A percentile compares a stretch with the other conserved stretches of the same genome.
These are phyloP conservation scores for Podarcis raffonei DNA, from an alignment of 2,113 vertebrate species.

Conservation along the genomic window DNA sequence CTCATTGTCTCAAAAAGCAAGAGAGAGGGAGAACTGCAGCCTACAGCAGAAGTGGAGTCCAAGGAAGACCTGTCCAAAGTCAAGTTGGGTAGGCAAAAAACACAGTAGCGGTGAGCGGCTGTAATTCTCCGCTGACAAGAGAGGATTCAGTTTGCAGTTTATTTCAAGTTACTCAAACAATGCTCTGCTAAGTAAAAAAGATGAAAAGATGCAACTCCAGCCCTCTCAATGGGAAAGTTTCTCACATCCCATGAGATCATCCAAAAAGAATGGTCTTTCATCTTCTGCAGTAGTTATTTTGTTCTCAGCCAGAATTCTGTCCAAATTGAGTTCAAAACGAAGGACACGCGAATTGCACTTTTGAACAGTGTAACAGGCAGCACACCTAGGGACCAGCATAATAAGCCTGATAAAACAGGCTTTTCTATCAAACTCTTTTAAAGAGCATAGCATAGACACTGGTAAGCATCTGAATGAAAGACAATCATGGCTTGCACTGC, in stretches of 20 bases:
- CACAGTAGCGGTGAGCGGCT: background rate
- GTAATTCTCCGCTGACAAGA: background rate
- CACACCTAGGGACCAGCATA: background rate
- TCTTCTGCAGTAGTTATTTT: slow-evolving; percentile 7
- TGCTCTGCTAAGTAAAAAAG: background rate
- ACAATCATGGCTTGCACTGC: background rate
- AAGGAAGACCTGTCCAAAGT: background rate
- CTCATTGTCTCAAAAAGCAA: background rate
- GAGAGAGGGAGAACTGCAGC: background rate
- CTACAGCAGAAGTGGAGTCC: background rate
- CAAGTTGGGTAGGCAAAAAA: background rate
- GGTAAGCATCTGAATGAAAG: background rate
- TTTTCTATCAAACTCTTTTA: background rate
- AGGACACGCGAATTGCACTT: background rate
- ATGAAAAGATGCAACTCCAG: background rate
- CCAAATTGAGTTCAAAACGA: background rate
- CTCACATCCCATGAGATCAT: background rate
- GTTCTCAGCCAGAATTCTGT: slow-evolving; percentile 1
- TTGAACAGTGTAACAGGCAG: slow-evolving; percentile 13
- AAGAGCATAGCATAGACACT: slow-evolving; percentile 26
- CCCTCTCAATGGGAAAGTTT: background rate
- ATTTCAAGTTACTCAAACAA: background rate
- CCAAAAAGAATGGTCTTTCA: slow-evolving; percentile 18
- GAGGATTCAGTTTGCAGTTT: rapidly evolving
- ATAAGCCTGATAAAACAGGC: slow-evolving; percentile 13